A percentile compares a stretch with the other conserved stretches of the same genome.
Evolutionary conservation across 2,888 invertebrate genomes (phyloP).

Genomic region (Danaus chrysippus): DNA sequence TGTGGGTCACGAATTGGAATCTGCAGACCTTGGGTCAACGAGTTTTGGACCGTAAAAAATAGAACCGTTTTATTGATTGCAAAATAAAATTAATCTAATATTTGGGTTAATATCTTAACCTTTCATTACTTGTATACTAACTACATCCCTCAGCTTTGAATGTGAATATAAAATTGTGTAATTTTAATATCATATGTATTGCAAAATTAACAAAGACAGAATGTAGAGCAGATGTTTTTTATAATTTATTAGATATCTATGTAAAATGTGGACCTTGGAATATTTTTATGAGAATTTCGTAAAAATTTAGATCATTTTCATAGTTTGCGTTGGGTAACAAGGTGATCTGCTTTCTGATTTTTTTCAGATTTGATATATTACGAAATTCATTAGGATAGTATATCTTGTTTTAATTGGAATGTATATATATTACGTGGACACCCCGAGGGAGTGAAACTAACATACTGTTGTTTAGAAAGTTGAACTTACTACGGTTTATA

Average conservation of each 20-base stretch:
- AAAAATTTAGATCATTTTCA: conserved; percentile 27
- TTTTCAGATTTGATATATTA: neutral
- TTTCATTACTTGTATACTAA: too few relatives aligned
- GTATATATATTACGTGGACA: neutral
- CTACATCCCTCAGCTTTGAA: too few relatives aligned
- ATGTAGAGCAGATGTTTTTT: neutral
- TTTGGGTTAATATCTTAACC: too few relatives aligned
- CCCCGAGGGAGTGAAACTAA: conserved; percentile 1
- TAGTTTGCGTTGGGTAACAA: neutral
- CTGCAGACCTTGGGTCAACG: conserved; percentile 1
- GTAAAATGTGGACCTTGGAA: conserved; percentile 1
- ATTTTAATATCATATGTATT: neutral
- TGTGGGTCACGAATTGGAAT: neutral
- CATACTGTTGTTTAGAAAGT: neutral
- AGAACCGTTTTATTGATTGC: too few relatives aligned
- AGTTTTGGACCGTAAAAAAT: too few relatives aligned
- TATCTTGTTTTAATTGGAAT: neutral
- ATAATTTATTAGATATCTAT: conserved; percentile 2
- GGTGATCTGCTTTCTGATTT: neutral
- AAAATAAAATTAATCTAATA: too few relatives aligned
- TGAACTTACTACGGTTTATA: neutral
- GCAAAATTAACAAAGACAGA: neutral
- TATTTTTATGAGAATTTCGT: conserved; percentile 12
- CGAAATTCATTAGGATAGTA: neutral
- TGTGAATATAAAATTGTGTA: too few relatives aligned